Evolutionary conservation across 1,140 invertebrate genomes (phyloP), one percentile per base, ranked within the genome.

Genomic region (Archivesica marissinica): DNA sequence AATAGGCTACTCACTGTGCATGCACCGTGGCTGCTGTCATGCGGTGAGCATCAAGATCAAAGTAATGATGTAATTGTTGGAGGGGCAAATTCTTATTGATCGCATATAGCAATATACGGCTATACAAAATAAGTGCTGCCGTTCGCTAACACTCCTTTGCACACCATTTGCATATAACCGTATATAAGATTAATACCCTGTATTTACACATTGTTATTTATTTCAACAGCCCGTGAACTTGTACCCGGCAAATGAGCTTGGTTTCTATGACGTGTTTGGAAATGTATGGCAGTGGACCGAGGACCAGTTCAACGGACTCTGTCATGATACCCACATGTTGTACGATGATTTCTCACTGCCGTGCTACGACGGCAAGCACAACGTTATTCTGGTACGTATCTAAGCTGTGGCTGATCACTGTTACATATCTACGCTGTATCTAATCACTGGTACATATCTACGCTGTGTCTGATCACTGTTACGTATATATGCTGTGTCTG

Each of bases 251-350:
- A 93, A 90, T 47, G 76, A 88, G 4, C 72, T 85, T 41, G 93
- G 93, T 9, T 93, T 93, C 76, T 90, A 92, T 84, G 93, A 94
- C 84, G 89, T 92, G n/a, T 91, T 89, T 84, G 93, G 93, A 7
- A 94, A 94, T 81, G 92, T 93, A 0, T 94, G 93, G 93, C 89
- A 93, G 83, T 94, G 93, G 93, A 86, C 88, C 1, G 93, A 94
- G 82, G 93, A 94, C 77, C 91, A 94, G 85, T 94, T 93, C 82
- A 94, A 94, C 87, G 93, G 92, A 39, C 86, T 94, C 35, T 84
- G 88, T 44, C 90, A 89, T 50, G 52, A 91, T 23, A 92, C 90
- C 11, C 89, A 92, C 82, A 90, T 78, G 41, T 85, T 93, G 11
- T 94, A 94, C 86, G 93, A 94, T 85, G 93, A 94, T 79, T 94